Conservation (phyloP, 2,797 vertebrate genomes). For the Peromyscus eremicus region DNA sequence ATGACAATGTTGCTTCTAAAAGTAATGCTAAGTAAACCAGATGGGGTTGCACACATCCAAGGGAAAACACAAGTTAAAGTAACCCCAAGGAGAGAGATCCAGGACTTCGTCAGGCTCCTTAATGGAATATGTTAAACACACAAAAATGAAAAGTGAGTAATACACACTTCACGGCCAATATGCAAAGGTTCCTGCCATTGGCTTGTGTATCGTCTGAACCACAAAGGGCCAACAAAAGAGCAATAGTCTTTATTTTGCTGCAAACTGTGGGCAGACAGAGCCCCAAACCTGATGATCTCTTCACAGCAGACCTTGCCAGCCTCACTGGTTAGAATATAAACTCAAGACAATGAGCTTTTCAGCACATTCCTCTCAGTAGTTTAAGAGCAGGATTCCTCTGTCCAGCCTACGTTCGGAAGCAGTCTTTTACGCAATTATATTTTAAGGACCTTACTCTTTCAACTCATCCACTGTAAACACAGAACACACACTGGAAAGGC, state of each 20-base stretch:
- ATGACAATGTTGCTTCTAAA: not conserved
- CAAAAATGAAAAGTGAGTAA: not conserved
- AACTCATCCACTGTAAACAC: not conserved
- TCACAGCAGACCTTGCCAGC: not conserved
- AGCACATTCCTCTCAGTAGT: not conserved
- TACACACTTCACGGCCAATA: too few relatives aligned
- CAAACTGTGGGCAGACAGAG: not conserved
- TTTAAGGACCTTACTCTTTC: not conserved
- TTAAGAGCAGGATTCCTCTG: not conserved
- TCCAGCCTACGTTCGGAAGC: not conserved
- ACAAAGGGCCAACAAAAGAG: not conserved
- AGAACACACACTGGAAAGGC: not conserved
- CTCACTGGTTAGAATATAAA: not conserved
- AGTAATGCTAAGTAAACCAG: not conserved
- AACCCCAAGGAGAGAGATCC: not conserved
- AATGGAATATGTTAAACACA: not conserved
- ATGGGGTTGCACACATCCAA: not conserved
- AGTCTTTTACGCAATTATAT: not conserved
- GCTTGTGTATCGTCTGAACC: not conserved
- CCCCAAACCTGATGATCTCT: not conserved
- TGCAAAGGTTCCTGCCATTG: not conserved
- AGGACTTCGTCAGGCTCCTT: not conserved
- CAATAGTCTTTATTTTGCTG: not conserved
- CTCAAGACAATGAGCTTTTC: not conserved
- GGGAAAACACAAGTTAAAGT: not conserved